These are phyloP conservation scores for Anagyrus pseudococci DNA, from an alignment of 2,888 invertebrate genomes.

Conservation along the genomic window DNA sequence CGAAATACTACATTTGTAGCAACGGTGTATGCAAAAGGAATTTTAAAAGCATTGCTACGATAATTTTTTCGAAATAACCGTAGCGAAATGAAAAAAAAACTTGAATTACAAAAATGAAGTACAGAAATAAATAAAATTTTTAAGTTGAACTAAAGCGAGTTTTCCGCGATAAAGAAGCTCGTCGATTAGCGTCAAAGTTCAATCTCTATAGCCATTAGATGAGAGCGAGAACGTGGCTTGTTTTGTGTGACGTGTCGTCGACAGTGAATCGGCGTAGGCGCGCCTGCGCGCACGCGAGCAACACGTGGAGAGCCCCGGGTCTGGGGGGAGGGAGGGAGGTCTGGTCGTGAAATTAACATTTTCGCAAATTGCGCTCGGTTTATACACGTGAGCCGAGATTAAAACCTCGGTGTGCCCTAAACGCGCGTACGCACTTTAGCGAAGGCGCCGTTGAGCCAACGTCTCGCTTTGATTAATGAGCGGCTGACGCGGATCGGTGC, in stretches of 20 bases:
- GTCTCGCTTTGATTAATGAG: not conserved
- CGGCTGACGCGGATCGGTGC: not conserved
- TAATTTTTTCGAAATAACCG: too few relatives aligned
- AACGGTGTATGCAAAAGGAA: too few relatives aligned
- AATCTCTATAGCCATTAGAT: constrained; percentile 30
- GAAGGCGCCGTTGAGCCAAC: too few relatives aligned
- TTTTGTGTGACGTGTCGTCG: constrained; percentile 31
- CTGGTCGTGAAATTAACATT: constrained; percentile 6
- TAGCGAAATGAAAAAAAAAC: too few relatives aligned
- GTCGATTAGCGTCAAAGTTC: constrained; percentile 24
- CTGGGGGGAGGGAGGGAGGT: not conserved
- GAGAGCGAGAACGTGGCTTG: constrained; percentile 7
- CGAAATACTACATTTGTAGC: too few relatives aligned
- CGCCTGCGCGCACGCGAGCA: not conserved
- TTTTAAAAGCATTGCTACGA: too few relatives aligned
- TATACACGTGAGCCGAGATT: not conserved
- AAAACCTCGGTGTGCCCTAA: not conserved
- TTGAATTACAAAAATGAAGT: too few relatives aligned
- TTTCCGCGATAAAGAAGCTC: not conserved
- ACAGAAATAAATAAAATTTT: too few relatives aligned
- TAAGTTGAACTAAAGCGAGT: too few relatives aligned
- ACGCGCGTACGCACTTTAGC: not conserved
- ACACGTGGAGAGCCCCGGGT: not conserved
- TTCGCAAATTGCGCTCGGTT: constrained; percentile 5
- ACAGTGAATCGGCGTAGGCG: not conserved